Evolutionary conservation across 2,888 invertebrate species (phyloP), one percentile per base, ranked within the genome.

Genomic region (Noctua comes): DNA sequence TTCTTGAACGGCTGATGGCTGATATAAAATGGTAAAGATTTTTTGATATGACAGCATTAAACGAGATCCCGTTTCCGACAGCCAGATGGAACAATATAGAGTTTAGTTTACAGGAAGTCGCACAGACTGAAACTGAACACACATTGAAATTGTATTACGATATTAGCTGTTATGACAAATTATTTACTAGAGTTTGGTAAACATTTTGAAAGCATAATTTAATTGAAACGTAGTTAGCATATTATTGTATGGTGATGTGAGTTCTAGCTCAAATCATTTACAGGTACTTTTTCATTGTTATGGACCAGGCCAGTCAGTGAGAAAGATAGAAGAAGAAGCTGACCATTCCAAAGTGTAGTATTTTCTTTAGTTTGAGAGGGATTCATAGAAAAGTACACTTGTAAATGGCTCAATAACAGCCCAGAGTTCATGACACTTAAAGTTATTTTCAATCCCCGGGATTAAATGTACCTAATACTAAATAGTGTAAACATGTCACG

Each of bases 1-100:
- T 76, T 81, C 87, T 80, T 87, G 86, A 86, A 54, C 87, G 82
- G 73, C 76, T 80, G 85, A 84, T 89, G 79, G 80, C 79, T 79
- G 85, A 83, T 84, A 85, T 88, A 77, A 85, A 81, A 85, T 72
- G 46, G 68, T 73, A 73, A 76, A 76, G 66, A 80, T 77, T 79
- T 80, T 84, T 82, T 74, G 81, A 71, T 81, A 86, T 77, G 66
- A 70, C 76, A 76, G 24, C 66, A 65, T 62, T 84, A 84, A 71
- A 73, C 73, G 74, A 66, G 66, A 75, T 85, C 43, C 31, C 70
- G 62, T 76, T 76, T 76, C 69, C 76, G 66, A 59, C 68, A 74
- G 68, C 57, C 69, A 68, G 27, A 80, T 76, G 80, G 40, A 48
- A 76, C 48, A 73, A 57, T 59, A 65, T 62, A 43, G 16, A 51